Percentiles rank a stretch among this genome's conserved stretches.
Conservation (phyloP, 2,888 invertebrate genomes). For the Deladenus siricidicola region DNA sequence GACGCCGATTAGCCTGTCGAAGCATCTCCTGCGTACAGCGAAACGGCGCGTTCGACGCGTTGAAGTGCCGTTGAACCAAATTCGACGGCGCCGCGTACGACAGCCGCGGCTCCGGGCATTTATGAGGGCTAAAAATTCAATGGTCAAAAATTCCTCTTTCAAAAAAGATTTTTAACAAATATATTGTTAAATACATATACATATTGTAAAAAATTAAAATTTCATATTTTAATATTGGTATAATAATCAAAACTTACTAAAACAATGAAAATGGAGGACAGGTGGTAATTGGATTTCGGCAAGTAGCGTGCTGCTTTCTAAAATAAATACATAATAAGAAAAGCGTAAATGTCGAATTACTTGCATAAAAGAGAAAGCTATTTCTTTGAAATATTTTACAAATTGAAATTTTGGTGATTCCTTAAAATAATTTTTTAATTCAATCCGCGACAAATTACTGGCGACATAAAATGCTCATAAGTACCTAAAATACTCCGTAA, state of each 20-base stretch:
- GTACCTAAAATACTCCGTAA: conserved; percentile 79
- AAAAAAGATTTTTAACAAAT: too few species aligned
- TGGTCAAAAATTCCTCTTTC: too few species aligned
- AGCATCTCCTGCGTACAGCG: conserved; percentile 17
- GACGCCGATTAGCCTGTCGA: conserved; percentile 70
- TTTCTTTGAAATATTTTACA: too few species aligned
- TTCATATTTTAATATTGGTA: not conserved
- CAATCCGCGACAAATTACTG: too few species aligned
- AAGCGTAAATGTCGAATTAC: too few species aligned
- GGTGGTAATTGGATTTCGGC: conserved; percentile 92
- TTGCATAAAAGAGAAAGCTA: too few species aligned
- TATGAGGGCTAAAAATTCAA: conserved; percentile 69
- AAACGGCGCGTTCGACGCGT: conserved; percentile 16
- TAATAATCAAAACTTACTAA: conserved; percentile 61
- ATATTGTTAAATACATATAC: too few species aligned
- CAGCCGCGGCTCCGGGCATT: conserved; percentile 67
- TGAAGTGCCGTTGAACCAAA: conserved; percentile 54
- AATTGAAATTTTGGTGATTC: too few species aligned
- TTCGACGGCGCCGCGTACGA: conserved; percentile 24
- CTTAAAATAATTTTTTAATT: not conserved
- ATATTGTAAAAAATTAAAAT: too few species aligned
- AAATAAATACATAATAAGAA: too few species aligned
- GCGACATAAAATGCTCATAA: too few species aligned
- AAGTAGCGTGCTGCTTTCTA: conserved; percentile 89
- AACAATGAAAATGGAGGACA: conserved; percentile 93